Percentiles rank a stretch among this genome's conserved stretches.
These are phyloP conservation scores for Hylaeus anthracinus DNA, from an alignment of 1,140 invertebrate genomes.

Conservation along the genomic window DNA sequence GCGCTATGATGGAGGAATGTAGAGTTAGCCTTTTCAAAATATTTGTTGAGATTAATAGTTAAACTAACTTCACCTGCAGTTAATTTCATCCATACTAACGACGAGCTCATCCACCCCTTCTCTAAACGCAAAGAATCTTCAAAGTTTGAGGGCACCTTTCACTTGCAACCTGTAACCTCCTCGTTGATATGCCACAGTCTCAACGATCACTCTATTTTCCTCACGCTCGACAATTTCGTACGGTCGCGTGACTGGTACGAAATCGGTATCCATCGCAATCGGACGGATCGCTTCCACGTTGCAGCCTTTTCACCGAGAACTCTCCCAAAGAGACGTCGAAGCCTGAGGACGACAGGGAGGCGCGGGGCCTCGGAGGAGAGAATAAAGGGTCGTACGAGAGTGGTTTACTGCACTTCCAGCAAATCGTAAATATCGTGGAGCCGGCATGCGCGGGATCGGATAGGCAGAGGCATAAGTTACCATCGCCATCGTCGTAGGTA, in stretches of 20 bases:
- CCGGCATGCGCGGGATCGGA: slow-evolving; percentile 52
- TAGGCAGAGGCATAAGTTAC: slow-evolving; percentile 61
- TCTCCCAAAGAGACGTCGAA: slow-evolving; percentile 13
- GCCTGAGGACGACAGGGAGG: slow-evolving; percentile 28
- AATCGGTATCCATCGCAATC: background rate
- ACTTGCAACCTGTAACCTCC: too few relatives aligned
- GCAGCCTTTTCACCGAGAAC: background rate
- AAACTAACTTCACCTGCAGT: too few relatives aligned
- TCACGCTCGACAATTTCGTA: background rate
- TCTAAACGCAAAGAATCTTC: too few relatives aligned
- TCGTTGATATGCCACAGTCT: too few relatives aligned
- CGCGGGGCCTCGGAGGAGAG: background rate
- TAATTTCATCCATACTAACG: too few relatives aligned
- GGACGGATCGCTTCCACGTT: background rate
- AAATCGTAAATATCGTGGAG: slow-evolving; percentile 72
- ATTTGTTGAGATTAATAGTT: too few relatives aligned
- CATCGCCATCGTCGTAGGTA: slow-evolving; percentile 64
- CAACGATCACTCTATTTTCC: too few relatives aligned
- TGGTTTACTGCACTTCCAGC: slow-evolving; percentile 70
- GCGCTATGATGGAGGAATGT: too few relatives aligned
- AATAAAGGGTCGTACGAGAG: slow-evolving; percentile 52
- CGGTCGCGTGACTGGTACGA: background rate
- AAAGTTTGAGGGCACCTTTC: too few relatives aligned
- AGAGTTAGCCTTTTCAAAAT: too few relatives aligned
- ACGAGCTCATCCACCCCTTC: too few relatives aligned